These are phyloP conservation scores for Lepidocyrtoides sp. DNA, from an alignment of 2,888 invertebrate species.

Conservation along the genomic window DNA sequence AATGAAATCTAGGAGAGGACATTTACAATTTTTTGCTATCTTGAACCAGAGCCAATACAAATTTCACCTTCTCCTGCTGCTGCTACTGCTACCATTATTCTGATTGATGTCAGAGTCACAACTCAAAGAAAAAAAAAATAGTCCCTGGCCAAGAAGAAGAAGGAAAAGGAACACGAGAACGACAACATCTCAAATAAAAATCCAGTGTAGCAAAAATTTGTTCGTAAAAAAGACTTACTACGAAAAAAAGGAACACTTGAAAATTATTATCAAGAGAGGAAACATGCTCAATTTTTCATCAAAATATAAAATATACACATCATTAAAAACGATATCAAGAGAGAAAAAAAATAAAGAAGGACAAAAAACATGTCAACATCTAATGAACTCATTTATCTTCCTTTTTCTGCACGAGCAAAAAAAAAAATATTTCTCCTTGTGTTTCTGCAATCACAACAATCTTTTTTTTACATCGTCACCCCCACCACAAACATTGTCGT, in stretches of 20 bases:
- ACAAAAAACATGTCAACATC: constrained; percentile 24
- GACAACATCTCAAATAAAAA: neutral
- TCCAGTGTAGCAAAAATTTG: no score
- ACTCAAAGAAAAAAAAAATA: no score
- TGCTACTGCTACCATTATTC: no score
- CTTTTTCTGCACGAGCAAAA: constrained; percentile 1
- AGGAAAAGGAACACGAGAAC: no score
- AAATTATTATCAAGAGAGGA: neutral
- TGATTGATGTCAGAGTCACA: no score
- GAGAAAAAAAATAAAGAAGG: constrained; percentile 28
- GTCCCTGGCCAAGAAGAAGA: constrained; percentile 12
- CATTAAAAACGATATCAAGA: constrained; percentile 42
- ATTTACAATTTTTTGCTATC: neutral
- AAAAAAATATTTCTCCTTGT: neutral
- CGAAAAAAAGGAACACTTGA: neutral
- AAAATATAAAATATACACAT: constrained; percentile 17
- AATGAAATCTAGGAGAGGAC: neutral
- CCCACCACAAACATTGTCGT: neutral
- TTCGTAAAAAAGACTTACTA: no score
- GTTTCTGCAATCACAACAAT: neutral
- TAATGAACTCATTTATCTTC: constrained; percentile 69
- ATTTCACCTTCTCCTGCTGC: neutral
- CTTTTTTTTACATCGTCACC: neutral
- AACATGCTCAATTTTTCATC: neutral
- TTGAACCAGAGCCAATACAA: constrained; percentile 28